These are phyloP conservation scores for Mus spicilegus DNA, from an alignment of 2,113 vertebrate genomes.

Conservation along the genomic window DNA sequence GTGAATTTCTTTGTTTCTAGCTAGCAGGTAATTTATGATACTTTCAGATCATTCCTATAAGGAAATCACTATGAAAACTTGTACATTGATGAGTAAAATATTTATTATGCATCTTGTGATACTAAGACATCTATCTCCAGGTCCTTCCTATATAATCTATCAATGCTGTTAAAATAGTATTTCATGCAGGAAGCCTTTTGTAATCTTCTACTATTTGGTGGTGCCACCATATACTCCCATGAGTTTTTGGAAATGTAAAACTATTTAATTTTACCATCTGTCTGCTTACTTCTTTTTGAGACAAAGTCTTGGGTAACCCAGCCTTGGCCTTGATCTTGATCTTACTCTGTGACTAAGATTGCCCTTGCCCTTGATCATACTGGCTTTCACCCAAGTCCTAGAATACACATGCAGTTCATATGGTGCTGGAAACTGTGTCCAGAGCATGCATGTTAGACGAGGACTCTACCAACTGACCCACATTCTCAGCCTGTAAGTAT, in stretches of 20 bases:
- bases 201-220: background rate
- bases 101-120: background rate
- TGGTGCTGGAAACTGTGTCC: background rate
- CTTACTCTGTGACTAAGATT: background rate
- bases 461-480: background rate
- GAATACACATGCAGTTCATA: background rate
- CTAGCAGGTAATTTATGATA: background rate
- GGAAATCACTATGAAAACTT: background rate
- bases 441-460: background rate
- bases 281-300: background rate
- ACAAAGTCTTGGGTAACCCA: background rate
- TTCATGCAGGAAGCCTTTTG: background rate
- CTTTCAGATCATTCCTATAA: background rate
- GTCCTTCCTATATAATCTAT: background rate
- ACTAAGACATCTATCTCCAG: background rate
- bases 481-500: background rate
- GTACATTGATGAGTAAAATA: background rate
- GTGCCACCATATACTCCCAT: background rate
- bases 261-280: background rate
- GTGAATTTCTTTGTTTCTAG: background rate
- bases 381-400: background rate
- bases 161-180: background rate
- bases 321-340: background rate
- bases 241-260: background rate
- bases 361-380: background rate